phyloP scores from a whole-genome alignment of 2,113 vertebrate genomes.

The Podarcis muralis region DNA sequence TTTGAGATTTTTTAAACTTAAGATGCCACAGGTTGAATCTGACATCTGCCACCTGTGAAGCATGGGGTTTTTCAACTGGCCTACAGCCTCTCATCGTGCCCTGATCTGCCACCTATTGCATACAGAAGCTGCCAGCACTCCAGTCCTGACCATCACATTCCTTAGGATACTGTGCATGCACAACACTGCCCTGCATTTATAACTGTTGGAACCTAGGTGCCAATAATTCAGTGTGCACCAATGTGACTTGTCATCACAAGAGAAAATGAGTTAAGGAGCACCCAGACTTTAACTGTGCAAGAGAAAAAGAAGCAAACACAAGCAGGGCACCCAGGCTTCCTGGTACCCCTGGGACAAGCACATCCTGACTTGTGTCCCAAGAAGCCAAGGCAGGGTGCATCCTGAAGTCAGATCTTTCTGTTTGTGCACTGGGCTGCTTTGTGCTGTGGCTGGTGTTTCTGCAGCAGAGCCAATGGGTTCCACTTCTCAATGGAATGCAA shows the following conservation, averaged over 20 bases:
- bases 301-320: neutral
- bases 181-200: neutral
- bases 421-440: neutral
- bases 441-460: neutral
- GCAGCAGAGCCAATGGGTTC: neutral
- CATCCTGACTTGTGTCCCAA: neutral
- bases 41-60: neutral
- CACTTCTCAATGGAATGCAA: neutral
- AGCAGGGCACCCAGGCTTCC: neutral
- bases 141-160: neutral
- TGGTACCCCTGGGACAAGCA: neutral
- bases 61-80: neutral
- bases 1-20: neutral
- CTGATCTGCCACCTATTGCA: neutral
- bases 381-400: neutral
- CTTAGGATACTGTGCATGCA: neutral
- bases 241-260: neutral
- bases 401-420: neutral
- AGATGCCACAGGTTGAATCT: neutral
- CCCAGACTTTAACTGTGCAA: neutral
- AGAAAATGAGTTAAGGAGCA: neutral
- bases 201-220: neutral
- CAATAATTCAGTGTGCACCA: neutral
- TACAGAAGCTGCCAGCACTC: neutral
- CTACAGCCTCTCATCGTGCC: neutral